Percentiles rank a stretch among this genome's conserved stretches.
These are phyloP conservation scores for Tanytarsus gracilentus DNA, from an alignment of 2,888 invertebrate species.

Conservation along the genomic window DNA sequence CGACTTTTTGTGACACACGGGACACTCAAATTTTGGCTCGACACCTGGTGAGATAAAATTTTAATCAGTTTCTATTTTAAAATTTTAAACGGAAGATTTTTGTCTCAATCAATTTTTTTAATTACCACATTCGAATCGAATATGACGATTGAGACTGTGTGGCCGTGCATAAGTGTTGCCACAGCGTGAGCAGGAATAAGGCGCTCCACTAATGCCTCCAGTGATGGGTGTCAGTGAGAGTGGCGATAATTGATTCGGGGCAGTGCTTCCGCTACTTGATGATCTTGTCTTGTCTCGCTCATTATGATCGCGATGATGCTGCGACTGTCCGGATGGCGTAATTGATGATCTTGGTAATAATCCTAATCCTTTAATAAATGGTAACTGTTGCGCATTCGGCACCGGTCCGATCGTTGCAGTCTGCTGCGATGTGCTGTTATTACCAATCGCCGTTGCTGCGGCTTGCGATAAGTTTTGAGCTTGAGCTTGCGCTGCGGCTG, in stretches of 20 bases:
- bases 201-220: slow-evolving; percentile 36
- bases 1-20: slow-evolving; percentile 52
- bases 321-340: slow-evolving; percentile 24
- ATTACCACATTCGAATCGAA: slow-evolving; percentile 50
- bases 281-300: slow-evolving; percentile 29
- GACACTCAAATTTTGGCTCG: slow-evolving; percentile 54
- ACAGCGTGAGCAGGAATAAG: slow-evolving; percentile 47
- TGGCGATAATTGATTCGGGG: slow-evolving; percentile 15
- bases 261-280: slow-evolving; percentile 21
- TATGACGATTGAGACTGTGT: slow-evolving; percentile 49
- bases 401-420: slow-evolving; percentile 3
- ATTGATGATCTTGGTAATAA: slow-evolving; percentile 26
- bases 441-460: slow-evolving; percentile 7
- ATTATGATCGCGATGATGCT: slow-evolving; percentile 20
- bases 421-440: slow-evolving; percentile 16
- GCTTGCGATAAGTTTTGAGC: slow-evolving; percentile 18
- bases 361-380: slow-evolving; percentile 24
- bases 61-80: neutral
- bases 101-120: slow-evolving; percentile 37
- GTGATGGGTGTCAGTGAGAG: slow-evolving; percentile 12
- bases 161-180: slow-evolving; percentile 51
- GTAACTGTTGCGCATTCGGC: slow-evolving; percentile 22
- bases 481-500: slow-evolving; percentile 21
- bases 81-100: neutral
- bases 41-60: slow-evolving; percentile 32